Percentiles rank a stretch among this genome's conserved stretches.
Conservation (phyloP, 1,140 invertebrate genomes). For the Drosophila repleta region DNA sequence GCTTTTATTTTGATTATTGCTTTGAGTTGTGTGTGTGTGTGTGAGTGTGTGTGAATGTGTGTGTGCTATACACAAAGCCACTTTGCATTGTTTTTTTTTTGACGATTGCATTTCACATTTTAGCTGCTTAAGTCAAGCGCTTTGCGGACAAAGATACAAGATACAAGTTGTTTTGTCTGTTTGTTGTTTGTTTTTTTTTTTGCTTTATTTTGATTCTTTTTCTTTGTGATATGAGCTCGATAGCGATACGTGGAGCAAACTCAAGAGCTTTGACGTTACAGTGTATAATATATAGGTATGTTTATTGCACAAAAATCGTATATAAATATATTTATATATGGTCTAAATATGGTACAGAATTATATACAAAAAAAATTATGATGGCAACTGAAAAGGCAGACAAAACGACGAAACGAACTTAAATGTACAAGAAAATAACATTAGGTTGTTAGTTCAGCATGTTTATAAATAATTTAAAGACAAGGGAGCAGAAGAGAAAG, state of each 20-base stretch:
- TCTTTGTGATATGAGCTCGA: constrained; percentile 42
- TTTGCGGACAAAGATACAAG: constrained; percentile 17
- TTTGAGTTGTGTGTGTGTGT: constrained; percentile 34
- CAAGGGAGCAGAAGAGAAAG: constrained; percentile 9
- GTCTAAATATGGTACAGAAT: constrained; percentile 15
- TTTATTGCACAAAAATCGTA: constrained; percentile 50
- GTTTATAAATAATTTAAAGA: constrained; percentile 18
- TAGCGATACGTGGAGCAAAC: constrained; percentile 81
- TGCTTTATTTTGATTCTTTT: constrained; percentile 3
- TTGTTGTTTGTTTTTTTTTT: background rate
- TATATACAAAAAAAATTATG: constrained; percentile 5
- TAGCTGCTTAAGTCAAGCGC: constrained; percentile 26
- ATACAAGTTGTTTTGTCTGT: constrained; percentile 32
- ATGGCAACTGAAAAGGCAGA: constrained; percentile 50
- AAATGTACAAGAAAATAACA: constrained; percentile 39
- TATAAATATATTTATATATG: constrained; percentile 27
- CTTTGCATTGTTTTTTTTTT: constrained; percentile 37
- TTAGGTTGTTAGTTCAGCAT: constrained; percentile 40
- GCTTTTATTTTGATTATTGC: constrained; percentile 74
- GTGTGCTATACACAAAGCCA: constrained; percentile 23
- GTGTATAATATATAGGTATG: constrained; percentile 72
- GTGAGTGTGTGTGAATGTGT: constrained; percentile 26
- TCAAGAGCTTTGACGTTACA: constrained; percentile 78
- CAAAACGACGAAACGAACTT: constrained; percentile 47
- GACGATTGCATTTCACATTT: constrained; percentile 20